Percentiles rank a stretch among this genome's conserved stretches.
Evolutionary conservation across 2,113 vertebrate genomes (phyloP).

Genomic region (Anoura caudifer): DNA sequence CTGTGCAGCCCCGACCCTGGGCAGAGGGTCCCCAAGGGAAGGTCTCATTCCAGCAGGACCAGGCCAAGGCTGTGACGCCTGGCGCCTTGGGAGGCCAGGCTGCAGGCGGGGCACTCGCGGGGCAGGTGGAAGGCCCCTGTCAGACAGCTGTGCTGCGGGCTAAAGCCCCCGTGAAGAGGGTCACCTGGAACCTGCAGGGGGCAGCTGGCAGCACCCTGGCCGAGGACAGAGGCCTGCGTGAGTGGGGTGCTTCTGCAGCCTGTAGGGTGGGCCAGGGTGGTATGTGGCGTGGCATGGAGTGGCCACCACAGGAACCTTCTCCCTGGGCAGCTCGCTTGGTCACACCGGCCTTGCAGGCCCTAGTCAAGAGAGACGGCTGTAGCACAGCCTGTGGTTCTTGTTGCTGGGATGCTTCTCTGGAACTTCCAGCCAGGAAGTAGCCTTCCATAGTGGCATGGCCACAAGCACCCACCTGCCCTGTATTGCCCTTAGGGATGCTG

Average conservation of each 20-base stretch:
- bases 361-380: not conserved
- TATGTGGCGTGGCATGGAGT: rapidly evolving
- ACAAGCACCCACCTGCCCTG: not conserved
- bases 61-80: not conserved
- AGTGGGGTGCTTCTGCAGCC: not conserved
- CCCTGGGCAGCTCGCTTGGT: not conserved
- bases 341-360: rapidly evolving
- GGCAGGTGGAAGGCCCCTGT: slow-evolving; percentile 56
- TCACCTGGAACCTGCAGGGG: slow-evolving; percentile 97
- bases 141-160: slow-evolving; percentile 77
- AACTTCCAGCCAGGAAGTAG: not conserved
- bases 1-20: rapidly evolving
- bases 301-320: not conserved
- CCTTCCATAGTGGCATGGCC: not conserved
- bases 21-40: not conserved
- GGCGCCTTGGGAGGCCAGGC: not conserved
- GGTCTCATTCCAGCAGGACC: not conserved
- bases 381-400: not conserved
- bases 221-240: not conserved
- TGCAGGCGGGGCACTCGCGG: rapidly evolving
- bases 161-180: slow-evolving; percentile 91
- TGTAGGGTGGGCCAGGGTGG: rapidly evolving
- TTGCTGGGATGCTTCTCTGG: not conserved
- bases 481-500: slow-evolving; percentile 80
- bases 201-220: slow-evolving; percentile 58